Evolutionary conservation across 2,113 vertebrate genomes (phyloP), one percentile per base, ranked within the genome.

Genomic region (Loxodonta africana): DNA sequence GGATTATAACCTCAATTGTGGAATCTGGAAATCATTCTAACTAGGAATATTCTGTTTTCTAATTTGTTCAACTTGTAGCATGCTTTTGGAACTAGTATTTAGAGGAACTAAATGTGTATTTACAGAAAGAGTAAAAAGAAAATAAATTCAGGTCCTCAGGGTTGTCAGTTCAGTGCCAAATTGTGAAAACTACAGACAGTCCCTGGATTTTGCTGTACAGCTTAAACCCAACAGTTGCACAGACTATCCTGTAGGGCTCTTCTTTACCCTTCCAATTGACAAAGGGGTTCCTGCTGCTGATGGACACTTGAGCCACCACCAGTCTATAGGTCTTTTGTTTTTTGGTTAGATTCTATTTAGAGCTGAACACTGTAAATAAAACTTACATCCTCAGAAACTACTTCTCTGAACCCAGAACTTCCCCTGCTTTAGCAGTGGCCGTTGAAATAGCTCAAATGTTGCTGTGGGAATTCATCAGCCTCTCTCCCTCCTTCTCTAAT

Each of bases 91-190:
- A 85, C 71, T 91, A 85, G 5, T 62, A 63, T 95, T 98, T 97
- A 95, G 65, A 95, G 62, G 82, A 90, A 97, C 84, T 87, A 97
- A 96, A 94, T 69, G 62, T 57, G 48, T 76, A 53, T 94, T 97
- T 92, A 94, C 83, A 91, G 67, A 95, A 90, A 83, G 94, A 95
- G 80, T 91, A 95, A 96, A 88, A 92, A 97, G 73, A 95, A 97
- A 97, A 96, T 92, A 97, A 97, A 93, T 95, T 91, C 3, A 97
- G 95, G 96, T 94, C 96, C 95, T 98, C 17, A 0, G 95, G 87
- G 74, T 51, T 97, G 93, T 84, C 62, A 92, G 80, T 87, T 80
- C 2, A 1, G 28, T 84, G 76, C 65, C 91, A 89, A 88, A 88
- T 8, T 93, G 63, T 81, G 41, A 48, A 91, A 96, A 83, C 53